Base-by-base conservation (phyloP, 2,113 vertebrate species). In the Paramormyrops kingsleyae region DNA sequence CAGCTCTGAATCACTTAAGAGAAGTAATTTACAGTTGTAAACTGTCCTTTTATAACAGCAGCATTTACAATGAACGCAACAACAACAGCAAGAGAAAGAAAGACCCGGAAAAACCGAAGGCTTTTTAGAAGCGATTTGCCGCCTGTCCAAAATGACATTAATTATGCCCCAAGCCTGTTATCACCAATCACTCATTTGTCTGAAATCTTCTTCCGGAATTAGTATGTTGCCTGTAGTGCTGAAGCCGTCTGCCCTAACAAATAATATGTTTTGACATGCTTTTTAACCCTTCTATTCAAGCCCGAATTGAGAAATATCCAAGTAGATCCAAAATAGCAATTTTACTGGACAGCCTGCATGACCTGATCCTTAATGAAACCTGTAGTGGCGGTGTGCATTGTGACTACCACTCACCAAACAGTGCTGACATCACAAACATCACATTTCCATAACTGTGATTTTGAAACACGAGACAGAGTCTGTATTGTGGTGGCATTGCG, bases 311-410 rank as follows among this genome's bases (percentile, higher is more conserved):
- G 24, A 88, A 90, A 91, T 87, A 39, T 92, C 87, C 89, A 92
- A 85, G 91, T 92, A 92, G 93, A 94, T 91, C 93, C 94, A 93
- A 94, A 94, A 94, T 90, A 91, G 92, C 59, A 89, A 90, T 90
- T 90, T 74, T 90, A 84, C 47, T 12, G 88, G 90, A 87, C 66
- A 89, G 87, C 89, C 91, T 94, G 90, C 53, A 44, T 44, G 27
- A 53, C 35, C 42, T 31, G 74, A 50, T 80, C 31, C 27, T 21
- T 56, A 62, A 83, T 21, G 31, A 89, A 87, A 56, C 50, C 31
- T 27, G 19, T 19, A 27, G 56, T 27, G 56, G 35, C 15, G 0
- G 9, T 21, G 53, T 66, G 31, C 31, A 88, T 24, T 46, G 87
- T 66, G 53, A 66, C 52, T 62, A 17, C 7, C 50, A 35, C 50